Evolutionary conservation across 2,113 vertebrate genomes (phyloP), one percentile per base, ranked within the genome.

Genomic region (Percopsis transmontana): DNA sequence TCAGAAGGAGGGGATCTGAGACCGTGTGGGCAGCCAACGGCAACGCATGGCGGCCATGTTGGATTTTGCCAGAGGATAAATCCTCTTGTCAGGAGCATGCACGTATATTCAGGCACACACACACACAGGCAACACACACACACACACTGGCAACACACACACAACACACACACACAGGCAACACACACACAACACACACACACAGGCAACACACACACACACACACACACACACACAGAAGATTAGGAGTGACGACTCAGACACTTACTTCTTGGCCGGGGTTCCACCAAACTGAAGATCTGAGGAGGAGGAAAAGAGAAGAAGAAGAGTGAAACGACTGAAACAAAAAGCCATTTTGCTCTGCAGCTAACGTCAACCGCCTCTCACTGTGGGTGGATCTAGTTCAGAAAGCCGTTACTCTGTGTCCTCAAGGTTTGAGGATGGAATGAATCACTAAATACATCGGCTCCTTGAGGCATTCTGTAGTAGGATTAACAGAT

Each of bases 211-310:
- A 19, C 18, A 33, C 1, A 62, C 52, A 55, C n/a, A 44, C 62
- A 70, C 38, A 19, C 21, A 23, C 53, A 33, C 12, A 50, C n/a
- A 58, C 44, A 67, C 23, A 42, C 41, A 47, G 42, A 51, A 5
- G 39, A 23, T 13, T 40, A n/a, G 55, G 39, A 40, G 42, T 47
- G 23, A 53, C 9, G 11, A 9, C 47, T 15, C 9, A 23, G 42
- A 67, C 39, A 80, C 95, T 95, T 89, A 98, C 95, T 93, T 95
- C 88, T 97, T 96, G 72, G 90, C 88, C 54, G 90, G 85, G 14
- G 86, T 90, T 87, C 95, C 94, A 84, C 92, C 94, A 84, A 96
- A 95, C 83, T 94, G 93, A 88, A 95, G 90, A 92, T 95, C 96
- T 98, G 77, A 76, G 80, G 82, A 63, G 74, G 18, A 59, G 42